Base-by-base conservation (phyloP, 2,797 vertebrate species). In the Enteromius argenteus region DNA sequence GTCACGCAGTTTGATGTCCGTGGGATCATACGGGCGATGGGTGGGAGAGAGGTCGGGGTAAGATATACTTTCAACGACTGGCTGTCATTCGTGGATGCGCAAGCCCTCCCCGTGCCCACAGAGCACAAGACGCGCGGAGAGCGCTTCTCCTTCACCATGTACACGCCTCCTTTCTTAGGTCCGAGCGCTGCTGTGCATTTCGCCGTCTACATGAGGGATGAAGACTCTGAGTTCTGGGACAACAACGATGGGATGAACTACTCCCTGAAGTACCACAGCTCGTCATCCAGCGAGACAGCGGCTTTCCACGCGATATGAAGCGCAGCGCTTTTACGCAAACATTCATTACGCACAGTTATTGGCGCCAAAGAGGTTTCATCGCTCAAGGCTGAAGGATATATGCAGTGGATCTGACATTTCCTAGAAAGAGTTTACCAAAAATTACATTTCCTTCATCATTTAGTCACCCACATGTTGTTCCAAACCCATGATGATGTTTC, bases 41-140 rank as follows among this genome's bases (percentile, higher is more conserved):
- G 84, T 35, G 84, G 90, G 5, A 85, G 0, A 9, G 91, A 96
- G 5, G 96, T 97, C 84, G 94, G 92, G 0, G 94, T 99, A 80
- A 92, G 97, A 76, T 98, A 97, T 95, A 97, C 96, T 3, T 97
- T 97, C 87, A 97, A 97, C 87, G 94, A 96, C 83, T 99, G 97
- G 97, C 94, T 95, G 13, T 96, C 96, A 27, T 92, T 95, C 90
- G 35, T 97, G 86, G 97, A 99, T 91, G 92, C 93, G 74, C 93
- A 93, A 0, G 97, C 97, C 0, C 77, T 92, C 62, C 89, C 89
- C 10, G 80, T 88, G 87, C 76, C 89, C 3, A 86, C 15, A 8
- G 68, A 87, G 21, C 23, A 46, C 79, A 64, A 42, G 0, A 11
- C 11, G 0, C 77, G 44, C 39, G 84, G 91, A 0, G 92, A 95